Conservation (phyloP, 2,797 vertebrate species). For the Nasua narica region DNA sequence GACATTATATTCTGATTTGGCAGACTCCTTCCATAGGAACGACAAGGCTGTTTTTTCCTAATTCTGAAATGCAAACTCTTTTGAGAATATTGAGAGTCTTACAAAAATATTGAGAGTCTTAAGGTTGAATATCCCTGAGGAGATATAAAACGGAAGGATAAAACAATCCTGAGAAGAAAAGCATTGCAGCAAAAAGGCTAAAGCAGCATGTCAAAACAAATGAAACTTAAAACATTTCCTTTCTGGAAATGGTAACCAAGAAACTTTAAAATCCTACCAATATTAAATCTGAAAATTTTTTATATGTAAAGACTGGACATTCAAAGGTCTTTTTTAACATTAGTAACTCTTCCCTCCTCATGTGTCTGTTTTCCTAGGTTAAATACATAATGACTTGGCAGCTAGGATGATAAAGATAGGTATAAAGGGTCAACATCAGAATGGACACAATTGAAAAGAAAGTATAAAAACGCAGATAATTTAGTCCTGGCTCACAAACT, state of each 20-base stretch:
- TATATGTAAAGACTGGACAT: not conserved
- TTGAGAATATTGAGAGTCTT: not conserved
- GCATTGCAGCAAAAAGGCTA: not conserved
- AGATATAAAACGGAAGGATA: constrained; percentile 1
- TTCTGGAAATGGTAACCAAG: not conserved
- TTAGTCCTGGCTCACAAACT: not conserved
- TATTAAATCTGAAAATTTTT: not conserved
- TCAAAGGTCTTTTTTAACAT: not conserved
- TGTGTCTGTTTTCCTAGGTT: not conserved
- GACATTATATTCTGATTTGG: not conserved
- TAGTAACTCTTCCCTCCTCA: not conserved
- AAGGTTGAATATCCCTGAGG: not conserved
- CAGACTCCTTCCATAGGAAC: not conserved
- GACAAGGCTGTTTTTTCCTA: not conserved
- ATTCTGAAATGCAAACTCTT: not conserved
- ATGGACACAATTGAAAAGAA: not conserved
- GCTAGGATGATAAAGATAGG: not conserved
- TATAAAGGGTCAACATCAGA: not conserved
- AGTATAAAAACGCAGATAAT: not conserved
- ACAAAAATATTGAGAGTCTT: not conserved
- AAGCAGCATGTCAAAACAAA: not conserved
- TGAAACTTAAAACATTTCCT: not conserved
- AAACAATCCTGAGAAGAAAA: not conserved
- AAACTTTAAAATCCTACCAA: not conserved
- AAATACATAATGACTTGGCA: not conserved